A percentile compares a stretch with the other conserved stretches of the same genome.
Evolutionary conservation across 2,797 vertebrate genomes (phyloP).

Genomic region (Babyrousa celebensis): DNA sequence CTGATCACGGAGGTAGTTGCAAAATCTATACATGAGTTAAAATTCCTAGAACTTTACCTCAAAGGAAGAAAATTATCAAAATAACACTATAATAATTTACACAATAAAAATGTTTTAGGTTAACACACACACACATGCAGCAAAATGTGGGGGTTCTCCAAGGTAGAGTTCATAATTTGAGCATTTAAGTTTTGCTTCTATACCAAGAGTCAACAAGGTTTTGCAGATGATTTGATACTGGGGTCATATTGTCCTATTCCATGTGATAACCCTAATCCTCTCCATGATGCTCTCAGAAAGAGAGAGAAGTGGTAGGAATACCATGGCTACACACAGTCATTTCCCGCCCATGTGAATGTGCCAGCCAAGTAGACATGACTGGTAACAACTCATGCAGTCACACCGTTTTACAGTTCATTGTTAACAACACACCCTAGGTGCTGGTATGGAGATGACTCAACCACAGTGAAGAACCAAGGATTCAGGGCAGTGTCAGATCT

Average conservation of each 20-base stretch:
- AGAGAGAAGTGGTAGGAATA: not conserved
- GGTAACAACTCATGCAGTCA: not conserved
- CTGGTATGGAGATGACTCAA: not conserved
- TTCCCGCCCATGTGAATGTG: not conserved
- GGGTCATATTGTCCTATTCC: not conserved
- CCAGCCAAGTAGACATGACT: not conserved
- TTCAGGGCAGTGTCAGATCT: not conserved
- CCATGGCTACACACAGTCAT: not conserved
- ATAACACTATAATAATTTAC: not conserved
- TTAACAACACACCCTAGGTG: not conserved
- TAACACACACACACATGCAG: not conserved
- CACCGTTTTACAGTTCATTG: not conserved
- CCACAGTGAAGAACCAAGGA: not conserved
- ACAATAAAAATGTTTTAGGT: not conserved
- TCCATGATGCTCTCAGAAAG: not conserved
- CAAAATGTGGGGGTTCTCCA: not conserved
- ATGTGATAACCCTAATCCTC: not conserved
- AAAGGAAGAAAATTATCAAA: not conserved
- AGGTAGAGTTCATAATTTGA: slow-evolving; percentile 17
- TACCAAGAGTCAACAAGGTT: not conserved
- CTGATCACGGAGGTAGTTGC: not conserved
- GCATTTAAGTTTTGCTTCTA: slow-evolving; percentile 23
- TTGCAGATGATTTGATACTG: slow-evolving; percentile 4
- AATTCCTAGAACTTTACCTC: not conserved
- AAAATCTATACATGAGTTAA: not conserved